Base-by-base conservation (phyloP, 2,113 vertebrate genomes). In the Numida meleagris region DNA sequence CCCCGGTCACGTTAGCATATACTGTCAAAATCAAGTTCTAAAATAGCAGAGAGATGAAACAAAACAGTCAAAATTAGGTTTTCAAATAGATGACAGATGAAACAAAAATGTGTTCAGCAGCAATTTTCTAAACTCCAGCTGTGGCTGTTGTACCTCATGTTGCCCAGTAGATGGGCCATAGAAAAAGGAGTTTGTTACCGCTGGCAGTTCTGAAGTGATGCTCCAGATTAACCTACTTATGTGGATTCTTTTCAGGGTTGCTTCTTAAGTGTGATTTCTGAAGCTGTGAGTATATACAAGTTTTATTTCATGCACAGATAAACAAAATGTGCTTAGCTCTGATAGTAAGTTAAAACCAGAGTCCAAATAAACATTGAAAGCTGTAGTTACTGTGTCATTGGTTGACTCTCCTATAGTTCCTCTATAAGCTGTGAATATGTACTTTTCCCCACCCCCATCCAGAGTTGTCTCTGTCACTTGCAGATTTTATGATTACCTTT, bases 131-230 rank as follows among this genome's bases (percentile, higher is more conserved):
- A 89, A 34, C 68, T 96, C 46, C 63, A 82, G 51, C 80, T 95
- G 82, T 94, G 89, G 51, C 24, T 86, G 67, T 90, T 83, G 29
- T 75, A 65, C n/a, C 48, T 83, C 74, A n/a, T 53, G 40, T 46
- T 88, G 82, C 58, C 76, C 51, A 80, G 61, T 84, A 91, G 88
- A 83, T 84, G 61, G 59, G 43, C 61, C 9, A 1, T 45, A 58
- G 68, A 66, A 95, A 88, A 68, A 59, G 42, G 36, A 63, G 16
- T 86, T 72, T 66, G n/a, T 78, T 81, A 65, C 13, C 58, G 9
- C 9, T 27, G 34, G 12, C 82, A 55, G 27, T 45, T 90, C 16
- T 79, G 76, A 51, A 74, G 57, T 14, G 62, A 66, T 87, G 90
- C 57, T 92, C 16, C 68, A 63, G 23, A 34, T 85, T 70, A 59